Evolutionary conservation across 2,888 invertebrate genomes (phyloP).

Genomic region (Podotricha telesiphe): DNA sequence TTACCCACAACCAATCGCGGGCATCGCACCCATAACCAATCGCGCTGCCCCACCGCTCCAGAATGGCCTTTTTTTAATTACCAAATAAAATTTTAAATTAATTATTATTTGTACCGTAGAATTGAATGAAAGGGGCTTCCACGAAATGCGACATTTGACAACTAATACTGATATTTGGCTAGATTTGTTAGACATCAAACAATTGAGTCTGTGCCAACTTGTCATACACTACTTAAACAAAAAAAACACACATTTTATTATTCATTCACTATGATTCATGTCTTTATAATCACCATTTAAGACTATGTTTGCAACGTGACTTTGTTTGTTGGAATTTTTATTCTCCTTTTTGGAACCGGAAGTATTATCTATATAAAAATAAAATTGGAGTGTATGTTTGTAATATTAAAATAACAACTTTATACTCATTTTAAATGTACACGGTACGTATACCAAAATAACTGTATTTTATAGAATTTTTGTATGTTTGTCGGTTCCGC

Average conservation of each 20-base stretch:
- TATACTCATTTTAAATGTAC: too few relatives aligned
- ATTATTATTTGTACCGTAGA: conserved; percentile 4
- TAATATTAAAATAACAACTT: too few relatives aligned
- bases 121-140: conserved; percentile 35
- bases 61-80: neutral
- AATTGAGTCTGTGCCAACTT: conserved; percentile 37
- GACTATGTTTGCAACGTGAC: neutral
- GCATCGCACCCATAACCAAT: too few relatives aligned
- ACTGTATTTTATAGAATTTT: too few relatives aligned
- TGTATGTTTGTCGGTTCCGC: too few relatives aligned
- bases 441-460: too few relatives aligned
- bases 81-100: neutral
- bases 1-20: too few relatives aligned
- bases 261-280: conserved; percentile 34
- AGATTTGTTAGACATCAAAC: conserved; percentile 45
- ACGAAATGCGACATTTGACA: conserved; percentile 38
- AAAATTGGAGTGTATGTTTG: too few relatives aligned
- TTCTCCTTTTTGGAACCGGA: too few relatives aligned
- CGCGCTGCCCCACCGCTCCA: too few relatives aligned
- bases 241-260: conserved; percentile 25
- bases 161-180: conserved; percentile 43
- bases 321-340: neutral
- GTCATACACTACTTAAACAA: conserved; percentile 31
- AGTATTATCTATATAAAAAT: too few relatives aligned
- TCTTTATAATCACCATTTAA: conserved; percentile 30